Evolutionary conservation across 1,140 invertebrate species (phyloP).

Genomic region (Drosophila virilis): DNA sequence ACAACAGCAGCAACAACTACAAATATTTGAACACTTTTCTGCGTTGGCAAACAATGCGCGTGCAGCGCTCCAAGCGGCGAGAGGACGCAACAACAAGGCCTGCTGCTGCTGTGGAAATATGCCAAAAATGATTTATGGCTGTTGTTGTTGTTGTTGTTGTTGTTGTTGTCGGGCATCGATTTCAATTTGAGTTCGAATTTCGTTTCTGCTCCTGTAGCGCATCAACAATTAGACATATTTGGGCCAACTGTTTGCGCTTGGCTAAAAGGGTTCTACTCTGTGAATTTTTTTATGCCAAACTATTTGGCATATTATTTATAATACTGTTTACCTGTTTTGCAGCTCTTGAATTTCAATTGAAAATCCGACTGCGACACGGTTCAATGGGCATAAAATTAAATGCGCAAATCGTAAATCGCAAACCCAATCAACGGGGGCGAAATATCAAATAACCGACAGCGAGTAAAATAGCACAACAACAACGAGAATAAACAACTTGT

Average conservation of each 20-base stretch:
- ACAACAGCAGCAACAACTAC: conserved; percentile 17
- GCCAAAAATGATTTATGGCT: conserved; percentile 69
- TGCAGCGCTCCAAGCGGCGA: conserved; percentile 37
- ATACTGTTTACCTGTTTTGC: not conserved
- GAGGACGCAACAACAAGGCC: conserved; percentile 12
- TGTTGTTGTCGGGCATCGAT: conserved; percentile 52
- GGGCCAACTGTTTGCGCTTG: conserved; percentile 40
- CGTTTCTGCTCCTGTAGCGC: conserved; percentile 21
- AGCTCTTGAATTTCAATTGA: not conserved
- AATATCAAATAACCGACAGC: conserved; percentile 52
- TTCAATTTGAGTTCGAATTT: conserved; percentile 47
- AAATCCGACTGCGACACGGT: conserved; percentile 8
- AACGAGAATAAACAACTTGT: conserved; percentile 1
- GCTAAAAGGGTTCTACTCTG: conserved; percentile 22
- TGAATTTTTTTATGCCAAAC: conserved; percentile 5
- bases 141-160: conserved; percentile 1
- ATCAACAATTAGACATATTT: conserved; percentile 48
- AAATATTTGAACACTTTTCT: conserved; percentile 72
- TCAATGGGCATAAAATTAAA: conserved; percentile 32
- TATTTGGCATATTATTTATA: not conserved
- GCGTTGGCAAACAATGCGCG: conserved; percentile 50
- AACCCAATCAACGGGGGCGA: conserved; percentile 56
- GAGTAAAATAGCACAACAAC: conserved; percentile 11
- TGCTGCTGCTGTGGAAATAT: conserved; percentile 25
- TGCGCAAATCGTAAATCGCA: conserved; percentile 31